Evolutionary conservation across 2,113 vertebrate species (phyloP).

Genomic region (Myodes glareolus): DNA sequence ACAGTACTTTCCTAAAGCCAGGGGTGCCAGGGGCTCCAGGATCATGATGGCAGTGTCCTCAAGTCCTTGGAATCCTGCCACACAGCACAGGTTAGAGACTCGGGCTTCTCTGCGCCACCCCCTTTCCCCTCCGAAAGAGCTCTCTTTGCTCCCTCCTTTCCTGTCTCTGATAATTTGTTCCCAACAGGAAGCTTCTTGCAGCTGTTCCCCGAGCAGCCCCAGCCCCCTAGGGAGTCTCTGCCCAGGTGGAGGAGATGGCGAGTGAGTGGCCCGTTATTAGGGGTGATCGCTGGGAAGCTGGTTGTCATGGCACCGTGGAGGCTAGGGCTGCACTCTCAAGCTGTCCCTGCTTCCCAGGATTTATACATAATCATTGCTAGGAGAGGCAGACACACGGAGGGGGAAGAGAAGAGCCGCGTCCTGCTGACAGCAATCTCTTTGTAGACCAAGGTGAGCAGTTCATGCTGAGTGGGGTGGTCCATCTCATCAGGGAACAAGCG

Average conservation of each 20-base stretch:
- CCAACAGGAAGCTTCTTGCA: conserved; percentile 42
- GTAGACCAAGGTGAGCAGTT: neutral
- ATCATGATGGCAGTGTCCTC: neutral
- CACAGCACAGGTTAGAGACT: neutral
- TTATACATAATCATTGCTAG: conserved; percentile 47
- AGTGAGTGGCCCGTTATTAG: conserved; percentile 76
- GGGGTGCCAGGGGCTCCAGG: neutral
- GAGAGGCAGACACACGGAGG: neutral
- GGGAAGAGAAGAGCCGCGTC: neutral
- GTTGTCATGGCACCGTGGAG: conserved; percentile 79
- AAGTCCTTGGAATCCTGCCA: too few relatives aligned
- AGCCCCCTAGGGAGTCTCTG: conserved; percentile 45
- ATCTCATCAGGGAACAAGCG: fast-evolving
- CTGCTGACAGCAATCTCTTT: neutral
- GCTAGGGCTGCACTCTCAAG: conserved; percentile 35
- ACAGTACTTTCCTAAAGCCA: neutral
- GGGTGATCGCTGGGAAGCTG: conserved; percentile 60
- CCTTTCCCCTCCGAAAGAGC: neutral
- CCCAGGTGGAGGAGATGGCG: conserved; percentile 54
- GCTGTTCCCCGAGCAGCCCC: conserved; percentile 45
- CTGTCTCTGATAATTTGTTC: conserved; percentile 1
- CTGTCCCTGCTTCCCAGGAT: conserved; percentile 59
- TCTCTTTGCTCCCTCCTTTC: neutral
- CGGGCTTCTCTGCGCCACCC: neutral
- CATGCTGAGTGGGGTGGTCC: fast-evolving